These are phyloP conservation scores for Urocynchramus pylzowi DNA, from an alignment of 2,113 vertebrate species.

Conservation along the genomic window DNA sequence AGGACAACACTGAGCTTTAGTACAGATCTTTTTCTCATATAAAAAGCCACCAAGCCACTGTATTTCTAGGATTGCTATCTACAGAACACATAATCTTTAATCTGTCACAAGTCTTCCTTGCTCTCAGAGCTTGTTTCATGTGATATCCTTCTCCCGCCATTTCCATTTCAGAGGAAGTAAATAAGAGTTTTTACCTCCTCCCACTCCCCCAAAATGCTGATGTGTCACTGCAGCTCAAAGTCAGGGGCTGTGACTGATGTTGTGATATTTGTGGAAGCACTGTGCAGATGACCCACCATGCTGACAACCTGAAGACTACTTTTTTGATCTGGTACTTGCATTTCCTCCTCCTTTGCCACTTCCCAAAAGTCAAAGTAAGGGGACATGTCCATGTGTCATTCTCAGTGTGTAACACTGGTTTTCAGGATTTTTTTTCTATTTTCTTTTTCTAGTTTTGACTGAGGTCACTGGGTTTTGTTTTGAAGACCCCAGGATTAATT, in stretches of 20 bases:
- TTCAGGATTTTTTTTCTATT: neutral
- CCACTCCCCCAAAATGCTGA: neutral
- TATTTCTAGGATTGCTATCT: neutral
- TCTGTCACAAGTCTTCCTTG: neutral
- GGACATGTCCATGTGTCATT: neutral
- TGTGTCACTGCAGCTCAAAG: neutral
- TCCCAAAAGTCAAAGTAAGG: neutral
- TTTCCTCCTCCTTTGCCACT: neutral
- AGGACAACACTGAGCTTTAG: neutral
- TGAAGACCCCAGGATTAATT: neutral
- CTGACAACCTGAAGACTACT: neutral
- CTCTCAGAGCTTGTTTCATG: neutral
- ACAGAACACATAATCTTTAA: neutral
- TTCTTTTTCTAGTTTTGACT: too few species aligned
- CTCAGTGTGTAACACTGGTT: neutral
- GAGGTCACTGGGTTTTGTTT: neutral
- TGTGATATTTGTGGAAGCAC: neutral
- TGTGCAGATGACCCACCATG: neutral
- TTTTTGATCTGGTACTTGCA: neutral
- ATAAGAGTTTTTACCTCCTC: neutral
- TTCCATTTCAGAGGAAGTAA: neutral
- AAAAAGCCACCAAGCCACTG: neutral
- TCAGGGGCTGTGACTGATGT: neutral
- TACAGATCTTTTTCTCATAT: neutral
- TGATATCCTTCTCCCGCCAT: neutral